These are phyloP conservation scores for Hemitrygon akajei DNA, from an alignment of 2,797 vertebrate genomes.

Conservation along the genomic window DNA sequence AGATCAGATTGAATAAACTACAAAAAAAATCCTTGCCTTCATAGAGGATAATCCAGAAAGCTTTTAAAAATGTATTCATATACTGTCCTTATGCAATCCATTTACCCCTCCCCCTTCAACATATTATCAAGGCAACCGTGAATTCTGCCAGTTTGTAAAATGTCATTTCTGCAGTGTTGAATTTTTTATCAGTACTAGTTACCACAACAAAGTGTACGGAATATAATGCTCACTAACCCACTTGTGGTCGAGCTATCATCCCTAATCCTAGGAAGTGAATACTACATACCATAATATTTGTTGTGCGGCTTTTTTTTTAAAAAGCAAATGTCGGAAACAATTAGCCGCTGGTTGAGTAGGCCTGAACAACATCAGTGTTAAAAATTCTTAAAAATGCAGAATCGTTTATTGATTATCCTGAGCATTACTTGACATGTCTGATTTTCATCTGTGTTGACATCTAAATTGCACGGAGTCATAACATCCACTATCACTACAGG, in stretches of 20 bases:
- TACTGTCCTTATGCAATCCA: background rate
- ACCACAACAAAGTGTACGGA: background rate
- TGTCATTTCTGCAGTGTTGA: background rate
- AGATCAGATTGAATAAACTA: background rate
- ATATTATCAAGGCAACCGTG: background rate
- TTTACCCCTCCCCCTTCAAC: too few species aligned
- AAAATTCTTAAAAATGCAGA: background rate
- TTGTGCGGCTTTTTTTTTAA: background rate
- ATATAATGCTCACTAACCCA: background rate
- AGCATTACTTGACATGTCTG: background rate
- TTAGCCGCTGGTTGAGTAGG: background rate
- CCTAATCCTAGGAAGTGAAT: background rate
- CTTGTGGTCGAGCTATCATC: background rate
- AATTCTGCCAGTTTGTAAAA: background rate
- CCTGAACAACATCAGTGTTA: background rate
- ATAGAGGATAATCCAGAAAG: background rate
- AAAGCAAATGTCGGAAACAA: background rate
- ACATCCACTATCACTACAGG: background rate
- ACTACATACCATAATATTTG: background rate
- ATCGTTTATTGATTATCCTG: background rate
- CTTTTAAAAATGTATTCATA: too few species aligned
- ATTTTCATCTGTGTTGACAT: background rate
- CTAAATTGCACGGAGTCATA: background rate
- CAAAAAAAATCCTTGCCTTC: background rate
- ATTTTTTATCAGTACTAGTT: background rate